Conservation (phyloP, 37 sponge, comb jelly and placozoan species). For the Halichondria panicea region DNA sequence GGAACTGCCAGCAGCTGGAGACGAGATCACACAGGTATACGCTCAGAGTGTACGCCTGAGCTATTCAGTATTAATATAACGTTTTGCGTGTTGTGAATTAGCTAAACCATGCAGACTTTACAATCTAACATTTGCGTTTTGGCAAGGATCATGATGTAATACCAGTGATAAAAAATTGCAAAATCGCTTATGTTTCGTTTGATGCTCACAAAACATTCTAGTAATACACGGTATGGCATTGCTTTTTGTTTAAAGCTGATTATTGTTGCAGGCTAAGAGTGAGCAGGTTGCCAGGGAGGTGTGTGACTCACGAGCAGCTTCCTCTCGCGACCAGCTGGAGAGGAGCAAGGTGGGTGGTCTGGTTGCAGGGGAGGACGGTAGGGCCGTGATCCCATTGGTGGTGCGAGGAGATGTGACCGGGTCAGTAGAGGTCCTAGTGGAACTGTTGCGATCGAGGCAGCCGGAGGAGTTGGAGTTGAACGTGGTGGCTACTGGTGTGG, state of each 20-base stretch:
- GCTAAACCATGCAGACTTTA: too few relatives aligned
- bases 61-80: too few relatives aligned
- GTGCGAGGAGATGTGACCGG: conserved; percentile 75
- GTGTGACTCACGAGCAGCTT: neutral
- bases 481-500: conserved; percentile 69
- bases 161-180: neutral
- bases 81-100: too few relatives aligned
- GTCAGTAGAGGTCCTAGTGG: conserved; percentile 64
- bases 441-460: conserved; percentile 24
- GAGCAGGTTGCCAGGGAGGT: conserved; percentile 10
- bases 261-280: conserved; percentile 13
- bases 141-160: too few relatives aligned
- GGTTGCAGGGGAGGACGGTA: neutral
- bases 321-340: neutral
- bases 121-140: too few relatives aligned
- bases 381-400: conserved; percentile 14
- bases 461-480: conserved; percentile 56
- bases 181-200: neutral
- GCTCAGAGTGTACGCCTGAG: neutral
- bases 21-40: conserved; percentile 55
- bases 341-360: neutral
- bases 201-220: too few relatives aligned
- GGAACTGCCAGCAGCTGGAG: conserved; percentile 65
- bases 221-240: neutral
- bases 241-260: neutral